Evolutionary conservation across 2,113 vertebrate genomes (phyloP), one percentile per base, ranked within the genome.

Genomic region (Toxotes jaculatrix): DNA sequence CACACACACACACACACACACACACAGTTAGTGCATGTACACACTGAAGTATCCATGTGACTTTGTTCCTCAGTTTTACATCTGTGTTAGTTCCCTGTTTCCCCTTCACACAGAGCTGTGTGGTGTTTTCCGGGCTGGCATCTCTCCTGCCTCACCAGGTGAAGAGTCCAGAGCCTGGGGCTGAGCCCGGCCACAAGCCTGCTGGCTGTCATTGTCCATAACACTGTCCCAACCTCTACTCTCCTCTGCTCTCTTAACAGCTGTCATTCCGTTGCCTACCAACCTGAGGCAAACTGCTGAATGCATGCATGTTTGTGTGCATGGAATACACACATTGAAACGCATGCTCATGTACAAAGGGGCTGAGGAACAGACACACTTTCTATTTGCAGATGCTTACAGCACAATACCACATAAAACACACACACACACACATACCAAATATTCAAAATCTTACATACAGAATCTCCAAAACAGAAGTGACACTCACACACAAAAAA

Each of bases 201-300:
- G 91, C 87, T 92, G 92, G 84, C 89, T 90, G 91, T 91, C 92
- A 88, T 67, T 85, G 87, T 85, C 85, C 84, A 87, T 87, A 80
- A 85, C 83, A 56, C 63, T 19, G 70, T 71, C 84, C 74, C 76
- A 69, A 67, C 89, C 87, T 83, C 75, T 51, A 13, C 79, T 75
- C 79, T 77, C 80, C 83, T 81, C 80, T 79, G 73, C 83, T 79
- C 76, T 79, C 88, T 62, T 51, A 87, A 87, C 88, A 87, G 87
- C 88, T 89, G 89, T 82, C 90, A 87, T 55, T 87, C 82, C 78
- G 57, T 66, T 63, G 79, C 69, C 73, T 74, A 27, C 83, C 80
- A 84, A 88, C 88, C 92, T 82, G 56, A 76, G 89, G 84, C 80
- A 21, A 67, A 66, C 79, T 55, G 84, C 56, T 84, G 66, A 80